These are phyloP conservation scores for Seriola quinqueradiata DNA, from an alignment of 2,113 vertebrate species.

Conservation along the genomic window DNA sequence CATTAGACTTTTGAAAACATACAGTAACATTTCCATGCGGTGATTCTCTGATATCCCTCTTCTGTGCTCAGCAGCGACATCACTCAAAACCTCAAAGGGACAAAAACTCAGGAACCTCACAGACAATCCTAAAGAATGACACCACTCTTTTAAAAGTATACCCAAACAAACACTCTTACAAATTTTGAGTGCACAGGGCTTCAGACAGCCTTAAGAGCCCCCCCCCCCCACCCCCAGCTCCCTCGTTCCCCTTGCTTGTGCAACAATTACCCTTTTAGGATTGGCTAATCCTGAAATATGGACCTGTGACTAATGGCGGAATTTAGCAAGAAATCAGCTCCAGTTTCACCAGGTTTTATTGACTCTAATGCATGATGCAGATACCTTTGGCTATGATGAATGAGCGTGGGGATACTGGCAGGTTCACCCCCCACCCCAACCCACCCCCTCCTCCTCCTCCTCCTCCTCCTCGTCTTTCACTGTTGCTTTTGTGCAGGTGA, in stretches of 20 bases:
- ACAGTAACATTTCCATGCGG: constrained; percentile 23
- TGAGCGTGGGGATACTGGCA: constrained; percentile 89
- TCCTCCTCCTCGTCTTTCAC: constrained; percentile 84
- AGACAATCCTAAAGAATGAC: constrained; percentile 47
- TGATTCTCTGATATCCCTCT: constrained; percentile 19
- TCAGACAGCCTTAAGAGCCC: constrained; percentile 41
- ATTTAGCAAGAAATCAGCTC: constrained; percentile 99
- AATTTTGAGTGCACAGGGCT: constrained; percentile 49
- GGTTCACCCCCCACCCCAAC: constrained; percentile 34
- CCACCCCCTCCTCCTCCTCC: constrained; percentile 73
- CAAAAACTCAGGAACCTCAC: constrained; percentile 35
- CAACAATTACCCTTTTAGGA: constrained; percentile 79
- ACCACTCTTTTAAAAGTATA: constrained; percentile 33
- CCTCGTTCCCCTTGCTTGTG: background rate
- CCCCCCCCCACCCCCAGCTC: background rate
- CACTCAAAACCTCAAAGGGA: constrained; percentile 55
- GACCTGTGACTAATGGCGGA: constrained; percentile 97
- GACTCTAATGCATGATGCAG: constrained; percentile 90
- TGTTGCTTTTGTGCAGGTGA: constrained; percentile 88
- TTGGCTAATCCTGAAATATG: constrained; percentile 86
- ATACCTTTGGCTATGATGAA: constrained; percentile 91
- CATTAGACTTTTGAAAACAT: constrained; percentile 77
- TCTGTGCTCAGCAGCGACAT: constrained; percentile 33
- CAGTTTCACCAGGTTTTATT: constrained; percentile 92
- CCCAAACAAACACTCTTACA: constrained; percentile 76